These are phyloP conservation scores for Atherinosoma microstoma DNA, from an alignment of 2,797 vertebrate genomes.

Conservation along the genomic window DNA sequence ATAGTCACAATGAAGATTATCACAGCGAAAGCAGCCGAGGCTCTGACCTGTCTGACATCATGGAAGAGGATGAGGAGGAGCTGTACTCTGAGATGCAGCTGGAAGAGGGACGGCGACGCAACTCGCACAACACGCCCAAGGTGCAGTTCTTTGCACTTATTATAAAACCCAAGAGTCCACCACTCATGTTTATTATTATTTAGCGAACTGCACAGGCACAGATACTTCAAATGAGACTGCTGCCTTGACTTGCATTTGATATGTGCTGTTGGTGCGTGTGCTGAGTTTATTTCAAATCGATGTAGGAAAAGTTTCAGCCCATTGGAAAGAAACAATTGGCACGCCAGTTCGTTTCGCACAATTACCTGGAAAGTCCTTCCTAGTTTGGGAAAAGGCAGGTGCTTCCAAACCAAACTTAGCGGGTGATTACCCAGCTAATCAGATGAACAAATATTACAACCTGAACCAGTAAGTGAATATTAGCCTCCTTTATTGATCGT, in stretches of 20 bases:
- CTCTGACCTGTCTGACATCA: constrained; percentile 97
- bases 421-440: neutral
- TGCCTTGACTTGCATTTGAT: constrained; percentile 64
- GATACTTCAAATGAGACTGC: constrained; percentile 74
- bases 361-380: neutral
- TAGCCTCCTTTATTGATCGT: neutral
- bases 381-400: neutral
- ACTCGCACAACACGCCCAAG: constrained; percentile 93
- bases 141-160: constrained; percentile 83
- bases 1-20: constrained; percentile 93
- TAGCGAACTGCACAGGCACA: constrained; percentile 72
- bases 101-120: constrained; percentile 92
- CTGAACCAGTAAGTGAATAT: constrained; percentile 4
- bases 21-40: constrained; percentile 97
- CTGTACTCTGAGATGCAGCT: constrained; percentile 97
- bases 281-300: constrained; percentile 52
- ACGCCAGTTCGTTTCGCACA: constrained; percentile 8
- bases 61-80: constrained; percentile 99
- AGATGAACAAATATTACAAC: neutral
- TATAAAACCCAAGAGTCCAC: constrained; percentile 61
- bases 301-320: constrained; percentile 4
- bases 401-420: neutral
- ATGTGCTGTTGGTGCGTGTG: constrained; percentile 60
- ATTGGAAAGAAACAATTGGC: neutral
- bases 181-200: constrained; percentile 52